Evolutionary conservation across 2,797 vertebrate species (phyloP).

Genomic region (Sebastes hubbsi): DNA sequence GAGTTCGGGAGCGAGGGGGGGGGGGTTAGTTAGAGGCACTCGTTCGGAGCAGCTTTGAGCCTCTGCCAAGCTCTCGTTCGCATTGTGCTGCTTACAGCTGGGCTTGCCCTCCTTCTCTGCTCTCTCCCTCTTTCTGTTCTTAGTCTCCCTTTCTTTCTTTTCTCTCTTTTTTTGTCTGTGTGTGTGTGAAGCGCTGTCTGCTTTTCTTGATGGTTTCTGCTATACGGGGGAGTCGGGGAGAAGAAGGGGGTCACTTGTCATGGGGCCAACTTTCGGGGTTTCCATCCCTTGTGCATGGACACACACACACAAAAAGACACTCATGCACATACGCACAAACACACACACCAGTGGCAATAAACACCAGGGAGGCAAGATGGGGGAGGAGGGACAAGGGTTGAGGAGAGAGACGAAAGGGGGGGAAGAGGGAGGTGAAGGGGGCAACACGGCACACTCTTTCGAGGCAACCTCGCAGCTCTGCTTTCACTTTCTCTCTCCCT

Average conservation of each 20-base stretch:
- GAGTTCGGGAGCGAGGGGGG: slow-evolving; percentile 3
- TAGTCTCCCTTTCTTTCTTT: slow-evolving; percentile 65
- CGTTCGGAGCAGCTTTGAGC: slow-evolving; percentile 89
- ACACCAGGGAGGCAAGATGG: slow-evolving; percentile 42
- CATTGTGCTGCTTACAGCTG: slow-evolving; percentile 90
- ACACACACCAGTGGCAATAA: slow-evolving; percentile 70
- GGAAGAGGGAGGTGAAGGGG: slow-evolving; percentile 55
- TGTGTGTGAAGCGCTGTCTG: slow-evolving; percentile 56
- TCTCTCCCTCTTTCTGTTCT: slow-evolving; percentile 73
- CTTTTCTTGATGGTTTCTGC: slow-evolving; percentile 74
- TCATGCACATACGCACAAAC: slow-evolving; percentile 40
- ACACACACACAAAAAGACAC: slow-evolving; percentile 36
- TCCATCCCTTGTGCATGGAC: slow-evolving; percentile 67
- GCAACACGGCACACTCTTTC: slow-evolving; percentile 64
- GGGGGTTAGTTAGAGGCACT: slow-evolving; percentile 80
- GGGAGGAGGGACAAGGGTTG: slow-evolving; percentile 56
- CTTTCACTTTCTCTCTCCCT: slow-evolving; percentile 27
- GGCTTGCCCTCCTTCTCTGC: slow-evolving; percentile 77
- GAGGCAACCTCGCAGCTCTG: slow-evolving; percentile 32
- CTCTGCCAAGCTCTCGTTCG: slow-evolving; percentile 87
- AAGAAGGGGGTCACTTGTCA: slow-evolving; percentile 78
- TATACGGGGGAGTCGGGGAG: slow-evolving; percentile 37
- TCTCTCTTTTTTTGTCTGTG: slow-evolving; percentile 8
- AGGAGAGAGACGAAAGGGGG: slow-evolving; percentile 40
- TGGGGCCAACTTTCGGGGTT: slow-evolving; percentile 78